These are phyloP conservation scores for Antedon mediterranea DNA, from an alignment of 53 echinoderm and acorn worm genomes.

Conservation along the genomic window DNA sequence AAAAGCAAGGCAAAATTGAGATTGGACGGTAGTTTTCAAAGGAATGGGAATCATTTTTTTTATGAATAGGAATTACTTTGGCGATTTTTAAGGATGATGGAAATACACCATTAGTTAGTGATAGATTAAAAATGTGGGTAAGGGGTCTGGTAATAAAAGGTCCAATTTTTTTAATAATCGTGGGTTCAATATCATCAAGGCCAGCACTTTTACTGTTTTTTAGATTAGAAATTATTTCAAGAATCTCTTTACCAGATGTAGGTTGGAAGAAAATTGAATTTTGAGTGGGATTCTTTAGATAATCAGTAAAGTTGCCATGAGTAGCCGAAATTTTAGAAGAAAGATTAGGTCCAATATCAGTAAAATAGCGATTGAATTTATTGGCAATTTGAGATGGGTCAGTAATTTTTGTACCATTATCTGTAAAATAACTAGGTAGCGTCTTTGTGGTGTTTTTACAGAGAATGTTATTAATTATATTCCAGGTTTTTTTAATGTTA, in stretches of 20 bases:
- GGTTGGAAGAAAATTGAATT: not conserved
- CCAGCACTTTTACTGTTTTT: not conserved
- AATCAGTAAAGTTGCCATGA: not conserved
- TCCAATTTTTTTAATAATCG: not conserved
- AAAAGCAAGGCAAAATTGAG: not conserved
- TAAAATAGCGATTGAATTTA: not conserved
- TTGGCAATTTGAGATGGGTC: not conserved
- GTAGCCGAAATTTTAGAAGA: not conserved
- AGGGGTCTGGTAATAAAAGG: not conserved
- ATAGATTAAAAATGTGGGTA: not conserved
- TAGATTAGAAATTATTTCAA: not conserved
- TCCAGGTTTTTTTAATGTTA: not conserved
- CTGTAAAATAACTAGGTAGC: not conserved
- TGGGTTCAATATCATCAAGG: not conserved
- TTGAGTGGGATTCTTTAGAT: not conserved
- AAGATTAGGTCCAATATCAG: not conserved
- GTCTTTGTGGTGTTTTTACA: not conserved
- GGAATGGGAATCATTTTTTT: not conserved
- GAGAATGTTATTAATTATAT: not conserved
- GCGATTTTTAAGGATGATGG: not conserved
- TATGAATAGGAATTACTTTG: no score
- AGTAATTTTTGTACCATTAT: not conserved
- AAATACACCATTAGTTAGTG: not conserved
- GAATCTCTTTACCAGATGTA: not conserved
- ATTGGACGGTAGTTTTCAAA: not conserved